Percentiles rank a stretch among this genome's conserved stretches.
Evolutionary conservation across 2,797 vertebrate genomes (phyloP).

Genomic region (Falco rusticolus): DNA sequence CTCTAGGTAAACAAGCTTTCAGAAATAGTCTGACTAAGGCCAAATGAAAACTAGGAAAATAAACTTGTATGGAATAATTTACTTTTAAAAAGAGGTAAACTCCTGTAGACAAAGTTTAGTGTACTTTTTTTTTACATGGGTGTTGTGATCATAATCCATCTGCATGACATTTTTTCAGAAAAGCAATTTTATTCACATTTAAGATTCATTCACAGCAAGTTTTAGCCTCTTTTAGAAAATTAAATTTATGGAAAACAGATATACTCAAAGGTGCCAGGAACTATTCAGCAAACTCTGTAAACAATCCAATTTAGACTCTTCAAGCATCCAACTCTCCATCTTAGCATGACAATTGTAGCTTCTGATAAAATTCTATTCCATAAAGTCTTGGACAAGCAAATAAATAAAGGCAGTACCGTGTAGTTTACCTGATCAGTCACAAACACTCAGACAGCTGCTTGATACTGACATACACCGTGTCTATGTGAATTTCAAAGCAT

Average conservation of each 20-base stretch:
- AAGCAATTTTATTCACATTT: background rate
- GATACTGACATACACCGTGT: background rate
- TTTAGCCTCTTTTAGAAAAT: background rate
- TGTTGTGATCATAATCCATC: background rate
- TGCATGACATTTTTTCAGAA: background rate
- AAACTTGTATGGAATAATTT: background rate
- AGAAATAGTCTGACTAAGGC: background rate
- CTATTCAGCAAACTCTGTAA: background rate
- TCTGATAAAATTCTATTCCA: background rate
- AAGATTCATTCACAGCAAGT: background rate
- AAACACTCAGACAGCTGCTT: background rate
- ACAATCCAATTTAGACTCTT: background rate
- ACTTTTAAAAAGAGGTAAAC: background rate
- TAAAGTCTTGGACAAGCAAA: background rate
- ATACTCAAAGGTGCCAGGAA: background rate
- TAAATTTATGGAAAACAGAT: background rate
- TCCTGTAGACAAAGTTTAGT: background rate
- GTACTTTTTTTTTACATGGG: background rate
- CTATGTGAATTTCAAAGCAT: background rate
- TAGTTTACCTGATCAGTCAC: background rate
- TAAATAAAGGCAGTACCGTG: background rate
- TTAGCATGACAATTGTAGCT: background rate
- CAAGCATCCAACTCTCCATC: background rate
- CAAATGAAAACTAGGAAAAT: background rate
- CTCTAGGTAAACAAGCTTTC: background rate